Evolutionary conservation across 1,140 invertebrate genomes (phyloP), one percentile per base, ranked within the genome.

Genomic region (Tetraneura akinire): DNA sequence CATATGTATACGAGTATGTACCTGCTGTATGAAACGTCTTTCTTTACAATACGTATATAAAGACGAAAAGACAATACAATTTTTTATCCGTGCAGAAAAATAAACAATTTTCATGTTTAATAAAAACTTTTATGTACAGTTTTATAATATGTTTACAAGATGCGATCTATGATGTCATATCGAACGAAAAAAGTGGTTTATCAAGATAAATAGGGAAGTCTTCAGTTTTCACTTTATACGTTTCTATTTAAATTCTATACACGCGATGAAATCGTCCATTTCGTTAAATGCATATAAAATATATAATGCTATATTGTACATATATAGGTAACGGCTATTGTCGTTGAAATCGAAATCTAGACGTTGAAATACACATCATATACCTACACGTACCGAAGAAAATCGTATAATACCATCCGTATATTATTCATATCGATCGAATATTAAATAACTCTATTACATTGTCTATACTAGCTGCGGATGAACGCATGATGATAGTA

Each of bases 211-310:
- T 47, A 45, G 2, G 51, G 51, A n/a, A 45, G 29, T 55, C 13
- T 80, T 23, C 14, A 47, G 62, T 70, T 70, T 55, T 80, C 62
- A 80, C 47, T 66, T 70, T 70, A n/a, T n/a, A 55, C 47, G 62
- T 49, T 71, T 73, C 51, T 66, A 53, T 73, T 80, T 74, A 37
- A 53, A 80, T 70, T 47, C 5, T 42, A n/a, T n/a, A 26, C 14
- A 68, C 32, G 64, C n/a, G 21, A 45, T 11, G n/a, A 68, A 47
- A 45, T 47, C 11, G 42, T 68, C 42, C n/a, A 47, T 68, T 18
- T 47, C n/a, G 37, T 45, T 68, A 68, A 68, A 68, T 16, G 32
- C 6, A 18, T 42, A 21, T 45, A 45, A 21, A 11, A 64, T 5
- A 4, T 42, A 21, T 9, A 45, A 66, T 26, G 45, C n/a, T 42